Conservation (phyloP, 2,113 vertebrate species). For the Nematolebias whitei region DNA sequence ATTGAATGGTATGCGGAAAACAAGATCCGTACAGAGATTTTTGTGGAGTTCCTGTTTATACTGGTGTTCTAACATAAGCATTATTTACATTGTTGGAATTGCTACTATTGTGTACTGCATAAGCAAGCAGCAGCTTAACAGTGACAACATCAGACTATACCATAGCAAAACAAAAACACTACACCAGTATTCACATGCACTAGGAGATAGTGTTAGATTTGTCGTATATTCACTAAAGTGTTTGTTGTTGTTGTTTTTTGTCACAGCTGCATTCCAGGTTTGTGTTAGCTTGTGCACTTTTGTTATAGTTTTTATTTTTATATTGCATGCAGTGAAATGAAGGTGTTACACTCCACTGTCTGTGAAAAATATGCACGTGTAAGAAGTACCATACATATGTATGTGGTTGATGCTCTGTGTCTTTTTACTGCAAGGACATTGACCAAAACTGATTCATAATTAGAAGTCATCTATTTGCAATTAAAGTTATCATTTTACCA, state of each 20-base stretch:
- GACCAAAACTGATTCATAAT: conserved; percentile 26
- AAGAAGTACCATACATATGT: conserved; percentile 26
- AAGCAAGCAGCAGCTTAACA: conserved; percentile 83
- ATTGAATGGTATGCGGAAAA: conserved; percentile 9
- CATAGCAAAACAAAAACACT: conserved; percentile 82
- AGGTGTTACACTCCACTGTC: conserved; percentile 23
- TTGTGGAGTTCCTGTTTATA: conserved; percentile 75
- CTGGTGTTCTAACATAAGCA: conserved; percentile 80
- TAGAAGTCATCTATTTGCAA: conserved; percentile 36
- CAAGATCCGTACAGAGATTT: conserved; percentile 49
- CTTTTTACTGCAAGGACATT: conserved; percentile 32
- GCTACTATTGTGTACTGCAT: conserved; percentile 79
- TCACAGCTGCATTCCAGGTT: conserved; percentile 79
- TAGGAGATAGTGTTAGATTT: conserved; percentile 70
- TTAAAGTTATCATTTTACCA: conserved; percentile 32
- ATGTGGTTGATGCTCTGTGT: conserved; percentile 47
- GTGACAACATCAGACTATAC: conserved; percentile 84
- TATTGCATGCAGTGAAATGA: conserved; percentile 44
- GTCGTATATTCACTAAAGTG: conserved; percentile 56
- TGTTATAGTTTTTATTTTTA: conserved; percentile 2
- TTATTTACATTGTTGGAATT: conserved; percentile 86
- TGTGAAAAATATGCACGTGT: conserved; percentile 40
- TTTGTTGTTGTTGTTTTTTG: too few relatives aligned
- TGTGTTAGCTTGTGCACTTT: conserved; percentile 38
- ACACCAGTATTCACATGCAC: conserved; percentile 89